These are phyloP conservation scores for Monoplex corrugatus DNA, from an alignment of 2,888 invertebrate genomes.

Conservation along the genomic window DNA sequence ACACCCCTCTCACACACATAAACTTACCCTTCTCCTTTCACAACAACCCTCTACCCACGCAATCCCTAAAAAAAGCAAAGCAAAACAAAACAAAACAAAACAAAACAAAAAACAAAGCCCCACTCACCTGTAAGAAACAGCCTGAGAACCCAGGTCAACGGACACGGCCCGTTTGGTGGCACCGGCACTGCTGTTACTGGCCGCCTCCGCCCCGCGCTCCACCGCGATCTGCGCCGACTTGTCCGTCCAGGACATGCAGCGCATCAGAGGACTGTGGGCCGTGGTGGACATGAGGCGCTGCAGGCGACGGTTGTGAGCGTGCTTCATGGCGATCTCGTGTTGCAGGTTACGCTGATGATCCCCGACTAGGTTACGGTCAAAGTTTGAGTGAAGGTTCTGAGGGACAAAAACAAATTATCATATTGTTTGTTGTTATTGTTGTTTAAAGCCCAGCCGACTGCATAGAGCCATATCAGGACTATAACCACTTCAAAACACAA, in stretches of 20 bases:
- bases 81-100: neutral
- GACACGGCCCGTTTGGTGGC: slow-evolving; percentile 47
- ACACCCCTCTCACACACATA: too few relatives aligned
- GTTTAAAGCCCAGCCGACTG: neutral
- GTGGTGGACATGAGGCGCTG: slow-evolving; percentile 41
- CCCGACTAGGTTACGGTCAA: slow-evolving; percentile 52
- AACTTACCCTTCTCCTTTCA: too few relatives aligned
- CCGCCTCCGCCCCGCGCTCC: slow-evolving; percentile 40
- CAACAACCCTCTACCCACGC: too few relatives aligned
- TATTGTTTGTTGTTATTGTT: neutral
- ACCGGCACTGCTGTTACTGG: neutral
- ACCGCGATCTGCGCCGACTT: slow-evolving; percentile 41
- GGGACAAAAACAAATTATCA: neutral
- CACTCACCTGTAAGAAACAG: slow-evolving; percentile 2
- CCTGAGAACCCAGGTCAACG: slow-evolving; percentile 47
- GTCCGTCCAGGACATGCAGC: slow-evolving; percentile 54
- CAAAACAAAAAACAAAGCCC: neutral
- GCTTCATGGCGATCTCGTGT: slow-evolving; percentile 45
- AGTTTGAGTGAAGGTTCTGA: slow-evolving; percentile 50
- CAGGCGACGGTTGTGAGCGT: slow-evolving; percentile 46
- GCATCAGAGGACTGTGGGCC: neutral
- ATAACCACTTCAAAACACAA: too few relatives aligned
- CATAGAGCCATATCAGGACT: neutral
- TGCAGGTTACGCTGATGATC: slow-evolving; percentile 35
- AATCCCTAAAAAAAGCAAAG: neutral